Percentiles rank a stretch among this genome's conserved stretches.
Conservation (phyloP, 1,140 invertebrate species). For the Thalassaphorura encarpata region DNA sequence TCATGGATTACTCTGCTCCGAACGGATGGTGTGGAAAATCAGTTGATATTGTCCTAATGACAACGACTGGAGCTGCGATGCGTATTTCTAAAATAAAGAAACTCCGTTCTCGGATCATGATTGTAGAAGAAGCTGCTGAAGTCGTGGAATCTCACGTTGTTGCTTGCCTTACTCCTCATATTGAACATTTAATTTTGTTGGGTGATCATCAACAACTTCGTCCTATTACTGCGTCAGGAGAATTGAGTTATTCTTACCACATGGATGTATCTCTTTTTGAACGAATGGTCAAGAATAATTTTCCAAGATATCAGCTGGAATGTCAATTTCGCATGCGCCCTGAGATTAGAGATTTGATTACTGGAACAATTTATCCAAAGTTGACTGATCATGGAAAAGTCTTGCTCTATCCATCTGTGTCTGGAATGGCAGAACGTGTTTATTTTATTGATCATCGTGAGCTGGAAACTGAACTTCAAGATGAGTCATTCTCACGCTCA, state of each 20-base stretch:
- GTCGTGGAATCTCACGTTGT: constrained; percentile 44
- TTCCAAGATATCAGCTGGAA: constrained; percentile 6
- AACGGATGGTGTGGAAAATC: too few relatives aligned
- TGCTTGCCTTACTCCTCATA: constrained; percentile 38
- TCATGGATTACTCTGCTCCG: too few relatives aligned
- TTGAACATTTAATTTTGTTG: constrained; percentile 49
- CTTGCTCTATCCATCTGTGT: constrained; percentile 17
- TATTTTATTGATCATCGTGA: constrained; percentile 32
- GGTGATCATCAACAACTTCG: constrained; percentile 65
- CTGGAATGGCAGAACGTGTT: constrained; percentile 29
- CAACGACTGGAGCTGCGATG: not conserved
- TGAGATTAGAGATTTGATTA: constrained; percentile 29
- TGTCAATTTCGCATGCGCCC: constrained; percentile 33
- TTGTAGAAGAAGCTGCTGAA: constrained; percentile 49
- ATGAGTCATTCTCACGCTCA: constrained; percentile 5
- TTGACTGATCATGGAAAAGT: constrained; percentile 31
- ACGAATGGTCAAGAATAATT: constrained; percentile 17
- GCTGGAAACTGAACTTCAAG: constrained; percentile 11
- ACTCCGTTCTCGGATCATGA: constrained; percentile 20
- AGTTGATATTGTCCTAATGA: not conserved
- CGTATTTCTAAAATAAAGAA: not conserved
- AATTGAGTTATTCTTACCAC: constrained; percentile 47
- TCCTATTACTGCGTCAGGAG: constrained; percentile 51
- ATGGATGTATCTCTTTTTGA: constrained; percentile 56
- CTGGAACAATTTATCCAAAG: constrained; percentile 29